phyloP scores from a whole-genome alignment of 2,113 vertebrate genomes.

The Indri indri region DNA sequence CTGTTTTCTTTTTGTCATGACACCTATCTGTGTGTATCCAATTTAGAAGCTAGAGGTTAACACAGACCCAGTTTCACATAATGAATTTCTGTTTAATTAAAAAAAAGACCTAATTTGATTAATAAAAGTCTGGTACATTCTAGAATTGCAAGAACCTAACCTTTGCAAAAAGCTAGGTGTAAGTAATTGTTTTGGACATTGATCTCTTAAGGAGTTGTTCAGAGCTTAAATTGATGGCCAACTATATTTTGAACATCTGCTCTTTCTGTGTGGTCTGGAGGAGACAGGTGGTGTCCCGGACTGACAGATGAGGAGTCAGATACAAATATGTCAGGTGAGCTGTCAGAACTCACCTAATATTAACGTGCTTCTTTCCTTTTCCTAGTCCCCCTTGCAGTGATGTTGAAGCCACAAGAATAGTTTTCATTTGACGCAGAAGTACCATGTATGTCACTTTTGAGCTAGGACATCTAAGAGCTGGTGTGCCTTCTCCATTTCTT shows the following conservation, averaged over 20 bases:
- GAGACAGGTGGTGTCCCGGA: background rate
- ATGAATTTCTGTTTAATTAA: background rate
- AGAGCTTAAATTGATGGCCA: background rate
- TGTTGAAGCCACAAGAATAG: background rate
- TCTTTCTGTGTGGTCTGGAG: background rate
- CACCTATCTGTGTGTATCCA: background rate
- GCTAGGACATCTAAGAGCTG: background rate
- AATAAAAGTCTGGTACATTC: background rate
- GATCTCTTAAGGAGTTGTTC: background rate
- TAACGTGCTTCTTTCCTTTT: background rate
- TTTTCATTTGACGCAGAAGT: background rate
- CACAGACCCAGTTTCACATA: background rate
- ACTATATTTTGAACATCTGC: background rate
- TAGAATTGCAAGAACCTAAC: background rate
- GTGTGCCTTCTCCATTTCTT: background rate
- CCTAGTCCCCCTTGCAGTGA: background rate
- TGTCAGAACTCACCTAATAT: background rate
- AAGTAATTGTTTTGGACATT: background rate
- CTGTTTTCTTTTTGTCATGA: constrained; percentile 11
- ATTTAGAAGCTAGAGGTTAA: background rate
- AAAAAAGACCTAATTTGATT: background rate
- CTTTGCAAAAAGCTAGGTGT: background rate
- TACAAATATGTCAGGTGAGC: background rate
- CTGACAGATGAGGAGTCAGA: background rate
- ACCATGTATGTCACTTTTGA: background rate